phyloP scores from a whole-genome alignment of 2,113 vertebrate species.

The Glareola pratincola region DNA sequence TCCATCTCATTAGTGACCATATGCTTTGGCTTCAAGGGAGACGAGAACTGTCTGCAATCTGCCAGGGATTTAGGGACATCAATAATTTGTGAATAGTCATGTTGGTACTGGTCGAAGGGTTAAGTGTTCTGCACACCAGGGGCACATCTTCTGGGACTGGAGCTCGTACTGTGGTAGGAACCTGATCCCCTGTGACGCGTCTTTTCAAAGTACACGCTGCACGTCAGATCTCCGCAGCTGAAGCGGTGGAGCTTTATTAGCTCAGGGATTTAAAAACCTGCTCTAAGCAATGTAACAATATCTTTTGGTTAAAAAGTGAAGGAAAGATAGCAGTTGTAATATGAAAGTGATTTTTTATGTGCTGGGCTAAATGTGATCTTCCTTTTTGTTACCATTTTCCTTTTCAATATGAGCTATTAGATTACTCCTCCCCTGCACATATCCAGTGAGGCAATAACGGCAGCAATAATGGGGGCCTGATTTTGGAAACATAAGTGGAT shows the following conservation, averaged over 20 bases:
- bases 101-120: slow-evolving; percentile 83
- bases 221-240: slow-evolving; percentile 68
- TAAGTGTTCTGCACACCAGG: slow-evolving; percentile 81
- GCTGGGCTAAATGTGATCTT: neutral
- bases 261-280: slow-evolving; percentile 72
- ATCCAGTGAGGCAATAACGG: neutral
- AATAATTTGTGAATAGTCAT: slow-evolving; percentile 87
- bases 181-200: slow-evolving; percentile 70
- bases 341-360: slow-evolving; percentile 19
- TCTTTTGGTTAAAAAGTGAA: slow-evolving; percentile 59
- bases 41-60: slow-evolving; percentile 79
- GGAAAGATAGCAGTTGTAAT: slow-evolving; percentile 5
- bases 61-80: slow-evolving; percentile 83
- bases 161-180: slow-evolving; percentile 74
- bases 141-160: slow-evolving; percentile 76
- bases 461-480: neutral
- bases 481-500: neutral
- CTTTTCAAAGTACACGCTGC: slow-evolving; percentile 62
- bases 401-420: neutral
- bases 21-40: slow-evolving; percentile 79
- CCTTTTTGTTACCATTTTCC: slow-evolving; percentile 12
- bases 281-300: slow-evolving; percentile 57
- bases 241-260: slow-evolving; percentile 69
- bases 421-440: neutral
- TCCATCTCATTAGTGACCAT: slow-evolving; percentile 83